A percentile compares a stretch with the other conserved stretches of the same genome.
Conservation (phyloP, 1,140 invertebrate species). For the Ooceraea biroi region DNA sequence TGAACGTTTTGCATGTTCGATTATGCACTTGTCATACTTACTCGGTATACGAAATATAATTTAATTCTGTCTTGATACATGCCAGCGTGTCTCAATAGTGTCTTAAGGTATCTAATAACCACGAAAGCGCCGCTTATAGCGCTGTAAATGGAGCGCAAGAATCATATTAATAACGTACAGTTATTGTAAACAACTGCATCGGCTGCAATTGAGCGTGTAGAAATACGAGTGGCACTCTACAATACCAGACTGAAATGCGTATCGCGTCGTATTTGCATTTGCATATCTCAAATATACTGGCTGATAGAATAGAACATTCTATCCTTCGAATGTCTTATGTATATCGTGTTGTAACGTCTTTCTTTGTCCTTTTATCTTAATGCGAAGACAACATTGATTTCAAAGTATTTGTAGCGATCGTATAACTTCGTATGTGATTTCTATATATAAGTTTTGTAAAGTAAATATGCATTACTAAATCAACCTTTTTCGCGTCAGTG, state of each 20-base stretch:
- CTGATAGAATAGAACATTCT: too few species aligned
- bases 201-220: conserved; percentile 6
- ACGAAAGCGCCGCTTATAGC: conserved; percentile 33
- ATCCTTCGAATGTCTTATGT: too few species aligned
- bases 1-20: too few species aligned
- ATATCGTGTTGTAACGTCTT: too few species aligned
- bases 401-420: too few species aligned
- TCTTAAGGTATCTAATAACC: conserved; percentile 32
- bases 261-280: neutral
- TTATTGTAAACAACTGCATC: conserved; percentile 56
- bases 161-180: conserved; percentile 57
- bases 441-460: too few species aligned
- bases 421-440: too few species aligned
- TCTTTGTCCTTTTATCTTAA: too few species aligned
- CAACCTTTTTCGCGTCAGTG: too few species aligned
- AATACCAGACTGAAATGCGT: neutral
- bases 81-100: neutral
- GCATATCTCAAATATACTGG: neutral
- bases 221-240: conserved; percentile 16
- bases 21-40: too few species aligned
- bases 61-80: neutral
- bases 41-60: neutral
- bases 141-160: conserved; percentile 43
- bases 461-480: too few species aligned
- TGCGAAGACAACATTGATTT: too few species aligned